Evolutionary conservation across 2,113 vertebrate species (phyloP).

Genomic region (Fregetta grallaria): DNA sequence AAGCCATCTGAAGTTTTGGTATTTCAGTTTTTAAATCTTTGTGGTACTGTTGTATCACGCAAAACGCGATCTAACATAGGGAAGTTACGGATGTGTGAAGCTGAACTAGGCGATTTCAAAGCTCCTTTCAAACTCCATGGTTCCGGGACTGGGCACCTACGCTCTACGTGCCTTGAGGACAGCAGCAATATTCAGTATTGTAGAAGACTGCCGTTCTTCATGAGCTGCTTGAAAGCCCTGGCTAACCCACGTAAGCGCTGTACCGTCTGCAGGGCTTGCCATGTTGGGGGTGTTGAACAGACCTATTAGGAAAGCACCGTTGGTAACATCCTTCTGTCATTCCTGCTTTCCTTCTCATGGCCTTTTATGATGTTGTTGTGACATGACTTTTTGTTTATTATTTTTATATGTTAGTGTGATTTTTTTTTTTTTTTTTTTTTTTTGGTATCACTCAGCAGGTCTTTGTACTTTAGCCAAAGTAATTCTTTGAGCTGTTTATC

Average conservation of each 20-base stretch:
- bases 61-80: accelerated
- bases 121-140: neutral
- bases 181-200: neutral
- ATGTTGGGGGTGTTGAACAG: neutral
- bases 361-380: neutral
- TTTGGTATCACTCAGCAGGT: neutral
- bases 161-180: neutral
- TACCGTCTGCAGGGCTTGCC: neutral
- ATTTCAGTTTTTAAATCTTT: neutral
- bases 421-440: too few species aligned
- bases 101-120: neutral
- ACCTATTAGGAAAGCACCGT: neutral
- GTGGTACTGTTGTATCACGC: neutral
- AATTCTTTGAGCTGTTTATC: neutral
- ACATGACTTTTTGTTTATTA: neutral
- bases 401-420: neutral
- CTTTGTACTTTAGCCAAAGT: neutral
- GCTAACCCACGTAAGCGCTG: neutral
- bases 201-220: neutral
- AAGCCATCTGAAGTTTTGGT: neutral
- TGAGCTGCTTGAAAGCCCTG: neutral
- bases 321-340: neutral
- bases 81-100: neutral
- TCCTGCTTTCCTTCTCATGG: neutral
- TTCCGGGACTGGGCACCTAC: neutral